phyloP scores from a whole-genome alignment of 2,888 invertebrate species.

The Heterodera filipjevi region DNA sequence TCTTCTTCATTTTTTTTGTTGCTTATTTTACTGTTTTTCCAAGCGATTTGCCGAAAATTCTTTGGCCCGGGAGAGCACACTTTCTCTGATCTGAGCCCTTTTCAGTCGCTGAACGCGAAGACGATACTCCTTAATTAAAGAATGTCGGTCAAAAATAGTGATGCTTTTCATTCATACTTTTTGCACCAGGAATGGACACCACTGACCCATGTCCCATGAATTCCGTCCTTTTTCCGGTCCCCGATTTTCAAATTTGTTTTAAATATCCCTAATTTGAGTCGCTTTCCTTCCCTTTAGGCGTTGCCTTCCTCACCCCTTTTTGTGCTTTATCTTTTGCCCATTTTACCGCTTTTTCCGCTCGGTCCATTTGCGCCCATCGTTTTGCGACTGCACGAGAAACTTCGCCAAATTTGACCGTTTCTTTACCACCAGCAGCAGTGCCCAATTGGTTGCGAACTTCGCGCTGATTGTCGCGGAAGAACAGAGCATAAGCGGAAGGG shows the following conservation, averaged over 20 bases:
- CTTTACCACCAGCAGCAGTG: not conserved
- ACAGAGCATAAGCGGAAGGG: conserved; percentile 15
- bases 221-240: too few species aligned
- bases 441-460: conserved; percentile 12
- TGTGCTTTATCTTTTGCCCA: not conserved
- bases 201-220: too few species aligned
- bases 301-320: too few species aligned
- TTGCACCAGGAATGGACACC: too few species aligned
- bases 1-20: too few species aligned
- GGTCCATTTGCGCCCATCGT: conserved; percentile 17
- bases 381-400: conserved; percentile 2
- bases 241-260: too few species aligned
- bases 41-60: not conserved
- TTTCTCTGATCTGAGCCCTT: not conserved
- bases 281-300: too few species aligned
- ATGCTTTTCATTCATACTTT: too few species aligned
- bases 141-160: too few species aligned
- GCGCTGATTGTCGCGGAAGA: conserved; percentile 25
- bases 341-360: conserved; percentile 23
- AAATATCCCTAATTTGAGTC: too few species aligned
- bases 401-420: conserved; percentile 18
- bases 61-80: not conserved
- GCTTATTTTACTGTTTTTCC: not conserved
- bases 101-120: not conserved
- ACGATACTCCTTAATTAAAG: conserved; percentile 1